Percentiles rank a stretch among this genome's conserved stretches.
Conservation (phyloP, 2,888 invertebrate genomes). For the Stenodera caucasica region DNA sequence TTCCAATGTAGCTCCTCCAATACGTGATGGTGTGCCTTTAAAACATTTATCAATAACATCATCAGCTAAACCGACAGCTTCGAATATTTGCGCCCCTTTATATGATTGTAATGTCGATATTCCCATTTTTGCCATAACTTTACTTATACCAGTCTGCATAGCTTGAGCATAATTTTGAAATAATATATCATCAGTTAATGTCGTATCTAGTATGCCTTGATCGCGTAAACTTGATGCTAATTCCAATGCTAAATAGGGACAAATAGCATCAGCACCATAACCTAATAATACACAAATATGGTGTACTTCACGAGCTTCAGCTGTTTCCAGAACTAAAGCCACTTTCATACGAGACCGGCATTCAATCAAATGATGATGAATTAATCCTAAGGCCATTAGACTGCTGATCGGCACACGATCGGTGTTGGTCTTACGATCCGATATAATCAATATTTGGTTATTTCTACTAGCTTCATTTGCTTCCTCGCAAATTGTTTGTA, state of each 20-base stretch:
- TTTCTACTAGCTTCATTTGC: constrained; percentile 69
- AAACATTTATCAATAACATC: constrained; percentile 96
- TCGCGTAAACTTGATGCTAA: constrained; percentile 83
- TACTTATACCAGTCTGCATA: constrained; percentile 58
- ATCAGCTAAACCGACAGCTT: constrained; percentile 91
- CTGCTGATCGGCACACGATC: constrained; percentile 75
- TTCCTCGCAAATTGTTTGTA: constrained; percentile 77
- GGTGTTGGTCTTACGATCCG: constrained; percentile 72
- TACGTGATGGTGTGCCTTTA: constrained; percentile 68
- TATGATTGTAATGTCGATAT: constrained; percentile 98
- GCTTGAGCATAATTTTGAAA: constrained; percentile 88
- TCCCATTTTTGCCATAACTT: constrained; percentile 99
- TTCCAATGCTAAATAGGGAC: constrained; percentile 96
- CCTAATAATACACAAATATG: constrained; percentile 94
- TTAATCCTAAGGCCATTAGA: constrained; percentile 82
- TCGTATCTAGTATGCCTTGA: constrained; percentile 80
- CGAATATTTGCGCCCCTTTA: constrained; percentile 99
- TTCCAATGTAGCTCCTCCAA: constrained; percentile 89
- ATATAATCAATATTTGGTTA: constrained; percentile 84
- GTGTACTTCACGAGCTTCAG: constrained; percentile 94
- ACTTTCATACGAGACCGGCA: constrained; percentile 95
- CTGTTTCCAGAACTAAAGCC: constrained; percentile 92
- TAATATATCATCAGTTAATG: constrained; percentile 77
- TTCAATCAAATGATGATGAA: constrained; percentile 95
- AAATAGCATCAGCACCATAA: constrained; percentile 97